Percentiles rank a stretch among this genome's conserved stretches.
These are phyloP conservation scores for Melinopterus prodromus DNA, from an alignment of 2,888 invertebrate species.

Conservation along the genomic window DNA sequence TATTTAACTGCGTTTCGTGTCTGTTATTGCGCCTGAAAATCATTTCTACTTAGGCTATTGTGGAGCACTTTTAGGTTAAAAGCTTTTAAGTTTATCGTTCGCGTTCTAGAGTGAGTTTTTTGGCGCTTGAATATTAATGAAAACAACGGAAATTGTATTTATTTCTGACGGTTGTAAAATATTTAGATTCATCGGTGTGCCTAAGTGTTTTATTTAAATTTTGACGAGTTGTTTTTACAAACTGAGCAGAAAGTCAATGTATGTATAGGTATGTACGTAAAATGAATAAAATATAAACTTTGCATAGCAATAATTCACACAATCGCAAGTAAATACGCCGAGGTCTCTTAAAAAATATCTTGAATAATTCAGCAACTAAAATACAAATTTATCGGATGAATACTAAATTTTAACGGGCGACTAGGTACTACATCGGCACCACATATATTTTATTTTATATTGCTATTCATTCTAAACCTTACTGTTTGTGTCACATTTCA, in stretches of 20 bases:
- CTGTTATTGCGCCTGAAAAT: constrained; percentile 10
- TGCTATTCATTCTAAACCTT: background rate
- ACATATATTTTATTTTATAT: background rate
- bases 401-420: background rate
- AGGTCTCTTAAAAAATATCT: background rate
- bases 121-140: background rate
- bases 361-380: background rate
- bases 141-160: background rate
- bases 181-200: background rate
- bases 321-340: background rate
- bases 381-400: background rate
- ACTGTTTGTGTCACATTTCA: background rate
- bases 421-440: background rate
- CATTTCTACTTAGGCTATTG: background rate
- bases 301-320: background rate
- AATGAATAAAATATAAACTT: background rate
- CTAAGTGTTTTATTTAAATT: background rate
- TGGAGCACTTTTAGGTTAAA: constrained; percentile 20
- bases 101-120: background rate
- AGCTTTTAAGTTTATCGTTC: constrained; percentile 23
- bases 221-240: background rate
- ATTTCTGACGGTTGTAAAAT: background rate
- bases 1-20: background rate
- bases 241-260: background rate
- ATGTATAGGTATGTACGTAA: background rate